Base-by-base conservation (phyloP, 2,888 invertebrate species). In the Meta bourneti region DNA sequence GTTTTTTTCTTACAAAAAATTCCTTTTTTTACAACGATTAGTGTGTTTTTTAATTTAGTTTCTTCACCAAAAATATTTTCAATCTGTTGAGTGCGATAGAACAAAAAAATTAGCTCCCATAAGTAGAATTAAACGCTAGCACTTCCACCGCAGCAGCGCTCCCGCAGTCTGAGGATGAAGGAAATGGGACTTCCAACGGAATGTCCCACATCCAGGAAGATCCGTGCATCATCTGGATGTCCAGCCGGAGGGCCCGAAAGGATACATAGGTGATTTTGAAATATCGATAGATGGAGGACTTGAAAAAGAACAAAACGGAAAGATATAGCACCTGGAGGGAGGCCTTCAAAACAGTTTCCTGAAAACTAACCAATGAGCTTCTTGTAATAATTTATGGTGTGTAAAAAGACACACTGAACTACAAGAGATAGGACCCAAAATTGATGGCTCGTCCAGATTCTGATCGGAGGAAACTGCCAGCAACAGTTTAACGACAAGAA, bases 401-500 rank as follows among this genome's bases (percentile, higher is more conserved):
- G 85, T 90, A 85, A 85, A 85, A 90, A 90, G 71, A 90, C 74
- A 90, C 80, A 85, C 90, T 81, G 80, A 80, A 86, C 90, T 90
- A 77, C 84, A 20, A 34, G 81, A 81, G 90, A 90, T 90, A 90
- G 86, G 86, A 49, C 82, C 8, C 51, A 72, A 82, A 91, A 91
- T 91, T 87, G 86, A 91, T 87, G 91, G 81, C 91, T 87, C 34
- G 91, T 91, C 82, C 81, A 75, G 90, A 90, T 90, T 90, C 81
- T 90, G 74, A 90, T 90, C 90, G 79, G 80, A 51, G 71, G 72
- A 78, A 85, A 82, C 82, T 89, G 85, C 75, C 85, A 90, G 85
- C 90, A 91, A 91, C 91, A 91, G 86, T 91, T 91, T 86, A 91
- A 87, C 81, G 86, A 84, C 86, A 91, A 77, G 87, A 91, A 91